These are phyloP conservation scores for Crenichthys baileyi DNA, from an alignment of 2,797 vertebrate genomes.

Conservation along the genomic window DNA sequence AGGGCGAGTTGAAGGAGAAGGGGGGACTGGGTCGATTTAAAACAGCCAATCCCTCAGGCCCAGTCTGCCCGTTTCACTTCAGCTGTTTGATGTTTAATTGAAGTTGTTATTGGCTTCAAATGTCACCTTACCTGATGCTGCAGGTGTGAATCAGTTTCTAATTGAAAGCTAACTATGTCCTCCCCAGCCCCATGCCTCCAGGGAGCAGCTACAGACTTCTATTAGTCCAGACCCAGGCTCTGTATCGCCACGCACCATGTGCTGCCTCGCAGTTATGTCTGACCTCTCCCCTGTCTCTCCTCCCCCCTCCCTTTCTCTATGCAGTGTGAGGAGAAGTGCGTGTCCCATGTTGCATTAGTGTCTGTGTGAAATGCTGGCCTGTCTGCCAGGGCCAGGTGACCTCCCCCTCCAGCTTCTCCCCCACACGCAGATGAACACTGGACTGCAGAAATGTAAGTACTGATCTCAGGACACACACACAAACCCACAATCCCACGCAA, in stretches of 20 bases:
- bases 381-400: constrained; percentile 97
- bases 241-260: constrained; percentile 67
- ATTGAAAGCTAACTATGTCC: constrained; percentile 77
- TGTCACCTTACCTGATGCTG: constrained; percentile 80
- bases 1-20: constrained; percentile 24
- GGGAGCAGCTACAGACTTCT: constrained; percentile 59
- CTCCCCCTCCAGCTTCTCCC: constrained; percentile 98
- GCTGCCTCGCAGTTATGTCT: constrained; percentile 70
- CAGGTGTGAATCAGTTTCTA: constrained; percentile 78
- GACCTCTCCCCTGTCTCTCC: constrained; percentile 41
- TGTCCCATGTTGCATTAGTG: constrained; percentile 95
- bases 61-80: constrained; percentile 70
- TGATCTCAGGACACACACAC: constrained; percentile 18
- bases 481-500: not conserved
- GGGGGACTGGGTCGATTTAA: constrained; percentile 61
- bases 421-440: constrained; percentile 99
- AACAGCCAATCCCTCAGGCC: constrained; percentile 63
- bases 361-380: constrained; percentile 99
- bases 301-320: constrained; percentile 32
- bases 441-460: constrained; percentile 99
- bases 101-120: constrained; percentile 83
- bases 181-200: constrained; percentile 57
- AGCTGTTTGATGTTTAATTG: constrained; percentile 85
- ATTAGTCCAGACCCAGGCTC: constrained; percentile 63
- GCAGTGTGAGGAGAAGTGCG: constrained; percentile 93